Base-by-base conservation (phyloP, 2,888 invertebrate genomes). In the Stegana nigrithorax region DNA sequence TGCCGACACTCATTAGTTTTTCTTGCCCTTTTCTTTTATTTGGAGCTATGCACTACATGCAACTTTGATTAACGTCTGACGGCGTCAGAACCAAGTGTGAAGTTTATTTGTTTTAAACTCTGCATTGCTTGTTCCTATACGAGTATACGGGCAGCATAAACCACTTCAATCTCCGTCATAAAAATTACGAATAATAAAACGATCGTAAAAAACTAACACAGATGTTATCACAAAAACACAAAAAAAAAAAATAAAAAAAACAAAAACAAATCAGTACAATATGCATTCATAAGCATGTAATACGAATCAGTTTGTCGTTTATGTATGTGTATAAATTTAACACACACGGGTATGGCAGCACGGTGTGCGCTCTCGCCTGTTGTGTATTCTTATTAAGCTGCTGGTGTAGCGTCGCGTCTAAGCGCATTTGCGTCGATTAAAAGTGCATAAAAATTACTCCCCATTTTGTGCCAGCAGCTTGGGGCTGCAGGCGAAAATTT, bases 211-310 rank as follows among this genome's bases (percentile, higher is more conserved):
- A 47, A 17, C 25, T 12, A 47, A 47, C n/a, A 21, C 36, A 55
- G n/a, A 36, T 36, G 19, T n/a, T n/a, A n/a, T n/a, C n/a, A n/a
- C n/a, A n/a, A n/a, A 47, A 64, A 74, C 75, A 73, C 21, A 61
- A 29, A 53, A 42, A 23, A 39, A 25, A 59, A 62, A 60, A 51
- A 26, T 60, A 53, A 50, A 26, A 14, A 50, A 50, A 50, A 14
- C 26, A 50, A 26, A 5, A 50, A 45, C 29, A 29, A 29, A 29
- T 10, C 5, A 5, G 10, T 29, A 29, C 29, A 77, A 77, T 80
- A 73, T 70, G 77, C 80, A 80, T 74, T 76, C 74, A 78, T 80
- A 76, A 80, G 78, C 80, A 80, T 76, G 80, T 76, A 80, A 80
- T 78, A 67, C 71, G 70, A 73, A 70, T 71, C 68, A 64, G n/a